Percentiles rank a stretch among this genome's conserved stretches.
phyloP scores from a whole-genome alignment of 2,888 invertebrate species.

The Atrina japonica region DNA sequence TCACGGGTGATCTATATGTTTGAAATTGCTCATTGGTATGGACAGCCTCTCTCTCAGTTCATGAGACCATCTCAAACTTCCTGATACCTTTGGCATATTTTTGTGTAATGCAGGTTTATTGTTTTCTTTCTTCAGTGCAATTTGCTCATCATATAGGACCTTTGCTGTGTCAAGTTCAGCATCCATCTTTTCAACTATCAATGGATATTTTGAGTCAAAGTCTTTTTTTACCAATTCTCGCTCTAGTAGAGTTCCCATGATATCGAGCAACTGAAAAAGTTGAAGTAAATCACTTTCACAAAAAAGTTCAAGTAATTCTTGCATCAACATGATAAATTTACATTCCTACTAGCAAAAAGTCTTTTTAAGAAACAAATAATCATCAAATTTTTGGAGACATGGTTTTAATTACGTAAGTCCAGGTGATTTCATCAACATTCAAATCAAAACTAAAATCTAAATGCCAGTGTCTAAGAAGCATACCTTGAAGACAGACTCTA shows the following conservation, averaged over 20 bases:
- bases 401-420: too few species aligned
- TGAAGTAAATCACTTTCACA: too few species aligned
- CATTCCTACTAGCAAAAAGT: too few species aligned
- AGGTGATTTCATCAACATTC: too few species aligned
- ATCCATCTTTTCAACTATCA: constrained; percentile 87
- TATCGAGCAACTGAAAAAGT: constrained; percentile 90
- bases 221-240: constrained; percentile 93
- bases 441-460: too few species aligned
- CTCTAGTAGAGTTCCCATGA: constrained; percentile 92
- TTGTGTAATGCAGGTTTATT: constrained; percentile 84
- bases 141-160: constrained; percentile 78
- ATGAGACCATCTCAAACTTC: constrained; percentile 90
- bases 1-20: constrained; percentile 89
- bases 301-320: too few species aligned
- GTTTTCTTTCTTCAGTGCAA: constrained; percentile 59
- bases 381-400: too few species aligned
- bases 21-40: constrained; percentile 86
- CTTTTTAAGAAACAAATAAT: too few species aligned
- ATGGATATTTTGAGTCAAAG: constrained; percentile 91
- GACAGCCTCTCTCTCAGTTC: constrained; percentile 84
- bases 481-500: constrained; percentile 95
- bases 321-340: too few species aligned
- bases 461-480: constrained; percentile 41
- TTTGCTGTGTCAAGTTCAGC: constrained; percentile 78
- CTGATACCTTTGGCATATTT: constrained; percentile 92